Percentiles rank a stretch among this genome's conserved stretches.
These are phyloP conservation scores for Drosophila watanabei DNA, from an alignment of 1,140 invertebrate species.

Conservation along the genomic window DNA sequence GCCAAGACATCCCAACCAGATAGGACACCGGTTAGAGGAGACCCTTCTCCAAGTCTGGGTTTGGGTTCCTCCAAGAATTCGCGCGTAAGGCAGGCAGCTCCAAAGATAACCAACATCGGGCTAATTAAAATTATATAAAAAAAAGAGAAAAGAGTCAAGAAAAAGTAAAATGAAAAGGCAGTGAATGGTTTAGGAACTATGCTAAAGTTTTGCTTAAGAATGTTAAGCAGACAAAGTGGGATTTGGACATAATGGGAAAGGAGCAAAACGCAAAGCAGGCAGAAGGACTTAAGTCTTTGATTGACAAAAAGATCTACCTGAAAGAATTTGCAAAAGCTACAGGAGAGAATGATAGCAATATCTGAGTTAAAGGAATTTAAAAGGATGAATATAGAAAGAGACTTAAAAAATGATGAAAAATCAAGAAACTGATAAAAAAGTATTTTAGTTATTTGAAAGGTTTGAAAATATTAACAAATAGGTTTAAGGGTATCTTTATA, in stretches of 20 bases:
- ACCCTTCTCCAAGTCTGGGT: neutral
- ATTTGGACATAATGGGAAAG: conserved; percentile 66
- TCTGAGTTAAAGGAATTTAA: neutral
- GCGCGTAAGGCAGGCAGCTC: conserved; percentile 80
- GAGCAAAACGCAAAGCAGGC: conserved; percentile 9
- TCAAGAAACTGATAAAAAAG: too few relatives aligned
- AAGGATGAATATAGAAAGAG: neutral
- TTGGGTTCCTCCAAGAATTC: conserved; percentile 59
- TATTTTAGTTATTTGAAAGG: neutral
- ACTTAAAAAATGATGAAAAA: neutral
- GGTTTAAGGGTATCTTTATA: too few relatives aligned
- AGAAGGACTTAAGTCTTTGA: conserved; percentile 14
- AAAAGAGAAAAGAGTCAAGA: conserved; percentile 1
- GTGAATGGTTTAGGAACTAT: conserved; percentile 60
- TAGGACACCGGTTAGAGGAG: conserved; percentile 21
- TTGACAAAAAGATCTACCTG: conserved; percentile 24
- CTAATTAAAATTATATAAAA: conserved; percentile 75
- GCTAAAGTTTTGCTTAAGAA: conserved; percentile 57
- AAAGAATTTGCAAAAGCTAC: neutral
- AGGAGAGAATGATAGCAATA: neutral
- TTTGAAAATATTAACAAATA: neutral
- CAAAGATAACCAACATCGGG: conserved; percentile 66
- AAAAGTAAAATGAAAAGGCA: conserved; percentile 52
- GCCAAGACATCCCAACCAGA: conserved; percentile 58
- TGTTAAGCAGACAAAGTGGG: conserved; percentile 57